Evolutionary conservation across 1,140 invertebrate genomes (phyloP).

Genomic region (Papilio machaon): DNA sequence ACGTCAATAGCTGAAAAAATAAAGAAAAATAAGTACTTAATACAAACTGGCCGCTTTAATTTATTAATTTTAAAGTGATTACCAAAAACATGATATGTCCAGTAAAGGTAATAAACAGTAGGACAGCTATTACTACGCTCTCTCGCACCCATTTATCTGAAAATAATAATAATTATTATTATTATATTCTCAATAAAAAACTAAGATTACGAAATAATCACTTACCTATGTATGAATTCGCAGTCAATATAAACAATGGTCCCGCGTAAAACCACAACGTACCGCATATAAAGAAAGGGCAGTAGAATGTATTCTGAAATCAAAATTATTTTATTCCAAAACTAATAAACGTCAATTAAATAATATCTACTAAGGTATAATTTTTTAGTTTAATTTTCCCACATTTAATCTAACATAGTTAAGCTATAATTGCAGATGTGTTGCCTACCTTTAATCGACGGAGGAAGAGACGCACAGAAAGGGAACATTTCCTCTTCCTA

Average conservation of each 20-base stretch:
- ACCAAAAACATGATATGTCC: conserved; percentile 92
- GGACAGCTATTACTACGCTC: conserved; percentile 91
- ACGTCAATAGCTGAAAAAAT: conserved; percentile 86
- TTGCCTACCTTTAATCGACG: too few relatives aligned
- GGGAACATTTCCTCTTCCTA: too few relatives aligned
- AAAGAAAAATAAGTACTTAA: conserved; percentile 21
- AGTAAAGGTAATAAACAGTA: conserved; percentile 88
- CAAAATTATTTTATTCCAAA: conserved; percentile 58
- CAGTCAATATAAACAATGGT: conserved; percentile 90
- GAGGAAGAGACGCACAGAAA: too few relatives aligned
- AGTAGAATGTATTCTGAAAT: conserved; percentile 86
- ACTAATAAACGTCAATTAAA: neutral
- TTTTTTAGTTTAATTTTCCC: too few relatives aligned
- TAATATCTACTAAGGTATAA: neutral
- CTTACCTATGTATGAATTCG: conserved; percentile 91
- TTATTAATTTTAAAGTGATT: conserved; percentile 43
- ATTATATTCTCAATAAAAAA: neutral
- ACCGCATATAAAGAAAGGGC: conserved; percentile 90
- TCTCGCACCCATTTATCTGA: conserved; percentile 95
- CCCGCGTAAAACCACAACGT: conserved; percentile 92
- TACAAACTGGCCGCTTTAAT: neutral
- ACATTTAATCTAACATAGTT: neutral
- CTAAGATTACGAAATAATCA: neutral
- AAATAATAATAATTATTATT: conserved; percentile 88
- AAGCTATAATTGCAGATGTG: neutral